A percentile compares a stretch with the other conserved stretches of the same genome.
phyloP scores from a whole-genome alignment of 2,888 invertebrate species.

The Dicyrtomina minuta region DNA sequence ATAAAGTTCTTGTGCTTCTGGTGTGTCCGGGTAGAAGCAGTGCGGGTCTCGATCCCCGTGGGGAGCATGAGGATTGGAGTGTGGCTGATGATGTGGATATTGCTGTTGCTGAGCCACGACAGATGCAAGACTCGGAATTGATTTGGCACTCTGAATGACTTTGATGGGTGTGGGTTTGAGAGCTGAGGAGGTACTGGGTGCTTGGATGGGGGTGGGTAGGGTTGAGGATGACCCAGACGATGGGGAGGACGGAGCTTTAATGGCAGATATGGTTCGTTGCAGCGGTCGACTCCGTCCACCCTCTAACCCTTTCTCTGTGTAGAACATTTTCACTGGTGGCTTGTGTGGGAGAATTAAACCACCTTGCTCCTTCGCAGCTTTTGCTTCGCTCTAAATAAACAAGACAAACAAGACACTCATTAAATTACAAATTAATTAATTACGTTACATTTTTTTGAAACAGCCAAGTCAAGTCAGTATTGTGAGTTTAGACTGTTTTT shows the following conservation, averaged over 20 bases:
- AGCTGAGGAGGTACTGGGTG: not conserved
- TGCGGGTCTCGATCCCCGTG: not conserved
- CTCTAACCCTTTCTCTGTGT: slow-evolving; percentile 18
- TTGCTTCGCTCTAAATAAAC: slow-evolving; percentile 38
- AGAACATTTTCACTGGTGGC: slow-evolving; percentile 36
- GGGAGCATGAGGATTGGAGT: not conserved
- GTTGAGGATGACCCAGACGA: not conserved
- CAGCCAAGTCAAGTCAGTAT: no score
- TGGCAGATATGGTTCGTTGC: not conserved
- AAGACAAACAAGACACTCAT: not conserved
- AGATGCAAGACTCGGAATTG: not conserved
- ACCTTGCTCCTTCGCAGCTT: slow-evolving; percentile 36
- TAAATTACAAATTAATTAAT: no score
- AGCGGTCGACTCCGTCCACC: not conserved
- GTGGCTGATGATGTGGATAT: not conserved
- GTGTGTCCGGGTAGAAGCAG: slow-evolving; percentile 38
- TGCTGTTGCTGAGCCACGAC: not conserved
- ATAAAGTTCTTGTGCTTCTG: slow-evolving; percentile 62
- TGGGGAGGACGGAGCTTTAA: not conserved
- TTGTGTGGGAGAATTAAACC: slow-evolving; percentile 19
- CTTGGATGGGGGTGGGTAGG: no score
- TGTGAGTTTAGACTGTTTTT: no score
- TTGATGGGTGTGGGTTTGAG: not conserved
- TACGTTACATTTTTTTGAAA: no score
- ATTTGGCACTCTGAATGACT: not conserved